Conservation (phyloP, 2,113 vertebrate genomes). For the Nibea coibor region DNA sequence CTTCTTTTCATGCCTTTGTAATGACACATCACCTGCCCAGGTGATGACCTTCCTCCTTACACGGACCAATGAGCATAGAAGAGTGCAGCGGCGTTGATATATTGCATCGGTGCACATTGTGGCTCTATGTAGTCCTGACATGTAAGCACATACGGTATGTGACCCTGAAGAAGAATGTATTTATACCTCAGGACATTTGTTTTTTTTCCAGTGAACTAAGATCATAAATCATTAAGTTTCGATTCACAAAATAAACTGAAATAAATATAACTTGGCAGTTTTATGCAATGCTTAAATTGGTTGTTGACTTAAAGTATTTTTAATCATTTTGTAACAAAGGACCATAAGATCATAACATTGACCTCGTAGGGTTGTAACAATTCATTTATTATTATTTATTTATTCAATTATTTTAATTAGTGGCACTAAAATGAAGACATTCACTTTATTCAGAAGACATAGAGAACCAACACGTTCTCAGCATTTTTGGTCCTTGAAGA, state of each 20-base stretch:
- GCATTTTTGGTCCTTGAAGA: not conserved
- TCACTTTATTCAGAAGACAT: not conserved
- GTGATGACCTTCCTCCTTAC: not conserved
- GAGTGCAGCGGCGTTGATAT: not conserved
- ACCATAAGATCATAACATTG: not conserved
- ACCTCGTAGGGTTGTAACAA: not conserved
- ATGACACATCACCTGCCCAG: no score
- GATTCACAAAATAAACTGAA: not conserved
- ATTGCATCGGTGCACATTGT: not conserved
- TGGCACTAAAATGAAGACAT: not conserved
- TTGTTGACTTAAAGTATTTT: no score
- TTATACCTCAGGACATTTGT: not conserved
- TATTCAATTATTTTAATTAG: no score
- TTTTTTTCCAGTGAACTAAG: not conserved
- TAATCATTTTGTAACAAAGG: not conserved
- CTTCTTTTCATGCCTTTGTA: not conserved
- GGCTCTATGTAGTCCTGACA: not conserved
- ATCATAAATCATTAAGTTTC: not conserved
- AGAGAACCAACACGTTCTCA: not conserved
- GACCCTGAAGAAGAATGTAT: not conserved
- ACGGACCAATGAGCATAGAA: not conserved
- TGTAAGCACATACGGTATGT: not conserved
- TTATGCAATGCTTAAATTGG: not conserved
- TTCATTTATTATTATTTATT: not conserved
- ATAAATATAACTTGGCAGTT: not conserved